phyloP scores from a whole-genome alignment of 2,797 vertebrate species.

The Tamandua tetradactyla region DNA sequence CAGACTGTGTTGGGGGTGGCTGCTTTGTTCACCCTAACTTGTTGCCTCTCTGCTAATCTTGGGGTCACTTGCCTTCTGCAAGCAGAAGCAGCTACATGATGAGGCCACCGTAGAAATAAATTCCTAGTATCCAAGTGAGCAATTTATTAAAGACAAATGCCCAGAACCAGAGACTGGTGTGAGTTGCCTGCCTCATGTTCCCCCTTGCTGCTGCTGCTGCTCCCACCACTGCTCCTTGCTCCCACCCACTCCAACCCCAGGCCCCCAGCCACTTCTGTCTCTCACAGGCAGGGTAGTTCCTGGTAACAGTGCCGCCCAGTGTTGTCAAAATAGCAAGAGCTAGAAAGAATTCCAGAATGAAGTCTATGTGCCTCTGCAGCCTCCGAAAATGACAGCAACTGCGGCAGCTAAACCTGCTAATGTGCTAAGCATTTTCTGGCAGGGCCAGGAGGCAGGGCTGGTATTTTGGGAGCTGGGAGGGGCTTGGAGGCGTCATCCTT shows the following conservation, averaged over 20 bases:
- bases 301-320: slow-evolving; percentile 74
- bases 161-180: not conserved
- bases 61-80: not conserved
- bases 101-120: not conserved
- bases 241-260: slow-evolving; percentile 61
- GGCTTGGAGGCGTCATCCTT: slow-evolving; percentile 62
- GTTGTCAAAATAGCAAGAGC: slow-evolving; percentile 82
- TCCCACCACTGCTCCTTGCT: slow-evolving; percentile 48
- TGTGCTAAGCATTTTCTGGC: slow-evolving; percentile 86
- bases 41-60: not conserved
- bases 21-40: not conserved
- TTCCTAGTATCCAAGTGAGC: not conserved
- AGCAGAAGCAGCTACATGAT: not conserved
- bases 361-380: slow-evolving; percentile 80
- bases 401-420: slow-evolving; percentile 83
- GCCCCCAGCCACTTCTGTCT: slow-evolving; percentile 67
- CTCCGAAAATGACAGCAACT: slow-evolving; percentile 75
- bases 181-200: slow-evolving; percentile 28
- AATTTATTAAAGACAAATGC: not conserved
- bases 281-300: slow-evolving; percentile 72
- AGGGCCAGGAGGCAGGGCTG: slow-evolving; percentile 66
- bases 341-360: slow-evolving; percentile 82
- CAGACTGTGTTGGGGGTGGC: not conserved
- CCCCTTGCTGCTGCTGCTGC: slow-evolving; percentile 53
- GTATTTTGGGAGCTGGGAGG: slow-evolving; percentile 80